Percentiles rank a stretch among this genome's conserved stretches.
phyloP scores from a whole-genome alignment of 2,797 vertebrate genomes.

The Hapalemur alaotrensis region DNA sequence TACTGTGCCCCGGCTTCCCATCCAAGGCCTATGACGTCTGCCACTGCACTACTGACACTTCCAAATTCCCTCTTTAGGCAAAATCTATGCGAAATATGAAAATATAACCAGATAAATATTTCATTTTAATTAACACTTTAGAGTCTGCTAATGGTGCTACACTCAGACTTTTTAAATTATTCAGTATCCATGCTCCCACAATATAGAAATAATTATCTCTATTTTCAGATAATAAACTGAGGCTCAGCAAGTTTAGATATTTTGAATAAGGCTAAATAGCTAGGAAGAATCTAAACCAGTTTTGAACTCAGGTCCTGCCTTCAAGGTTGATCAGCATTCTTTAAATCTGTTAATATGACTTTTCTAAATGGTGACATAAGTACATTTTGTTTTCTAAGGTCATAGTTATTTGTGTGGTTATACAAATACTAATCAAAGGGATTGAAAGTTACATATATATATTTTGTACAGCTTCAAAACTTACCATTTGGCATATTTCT shows the following conservation, averaged over 20 bases:
- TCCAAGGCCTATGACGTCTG: background rate
- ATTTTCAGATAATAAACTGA: background rate
- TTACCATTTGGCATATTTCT: background rate
- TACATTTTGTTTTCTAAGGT: background rate
- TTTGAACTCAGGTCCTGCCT: background rate
- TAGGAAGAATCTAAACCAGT: background rate
- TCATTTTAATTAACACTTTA: background rate
- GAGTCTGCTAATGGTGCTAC: background rate
- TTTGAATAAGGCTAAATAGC: background rate
- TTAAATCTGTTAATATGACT: background rate
- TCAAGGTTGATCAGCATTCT: background rate
- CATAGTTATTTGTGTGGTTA: background rate
- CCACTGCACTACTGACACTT: background rate
- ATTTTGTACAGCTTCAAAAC: conserved; percentile 1
- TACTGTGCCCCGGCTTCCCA: background rate
- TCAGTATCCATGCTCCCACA: background rate
- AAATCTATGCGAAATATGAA: background rate
- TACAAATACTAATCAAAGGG: background rate
- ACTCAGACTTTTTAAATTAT: background rate
- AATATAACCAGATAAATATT: background rate
- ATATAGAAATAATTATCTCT: background rate
- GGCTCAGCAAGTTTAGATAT: background rate
- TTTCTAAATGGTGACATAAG: background rate
- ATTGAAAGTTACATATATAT: background rate
- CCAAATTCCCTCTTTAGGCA: background rate